Evolutionary conservation across 2,113 vertebrate genomes (phyloP).

Genomic region (Gallinago media): DNA sequence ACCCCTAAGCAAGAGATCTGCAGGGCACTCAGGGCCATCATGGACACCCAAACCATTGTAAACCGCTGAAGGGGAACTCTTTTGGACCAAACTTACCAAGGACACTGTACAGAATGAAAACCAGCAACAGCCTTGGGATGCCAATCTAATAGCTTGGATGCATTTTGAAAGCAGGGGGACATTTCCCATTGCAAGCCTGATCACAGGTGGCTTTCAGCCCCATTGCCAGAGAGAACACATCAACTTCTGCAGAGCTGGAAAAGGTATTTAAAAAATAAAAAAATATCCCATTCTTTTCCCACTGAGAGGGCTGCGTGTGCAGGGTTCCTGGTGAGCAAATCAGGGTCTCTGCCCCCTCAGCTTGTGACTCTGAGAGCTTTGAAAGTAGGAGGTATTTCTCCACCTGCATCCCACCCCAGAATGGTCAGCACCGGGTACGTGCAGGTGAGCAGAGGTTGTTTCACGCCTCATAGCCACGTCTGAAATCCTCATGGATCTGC

Average conservation of each 20-base stretch:
- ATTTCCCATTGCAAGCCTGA: background rate
- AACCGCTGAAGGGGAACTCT: background rate
- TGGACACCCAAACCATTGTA: background rate
- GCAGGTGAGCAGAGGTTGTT: background rate
- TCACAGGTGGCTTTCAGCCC: background rate
- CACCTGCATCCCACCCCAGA: rapidly evolving
- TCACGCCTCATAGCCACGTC: background rate
- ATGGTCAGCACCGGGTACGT: background rate
- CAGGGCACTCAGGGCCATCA: background rate
- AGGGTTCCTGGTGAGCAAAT: background rate
- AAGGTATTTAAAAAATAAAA: background rate
- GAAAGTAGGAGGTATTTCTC: background rate
- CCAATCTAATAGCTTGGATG: background rate
- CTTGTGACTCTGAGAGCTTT: background rate
- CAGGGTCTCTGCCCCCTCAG: background rate
- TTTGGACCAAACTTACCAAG: background rate
- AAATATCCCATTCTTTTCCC: background rate
- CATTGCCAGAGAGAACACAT: background rate
- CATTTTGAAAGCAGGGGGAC: background rate
- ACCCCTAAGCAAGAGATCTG: background rate
- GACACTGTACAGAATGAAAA: background rate
- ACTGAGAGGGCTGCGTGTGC: rapidly evolving
- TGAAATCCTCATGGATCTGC: background rate
- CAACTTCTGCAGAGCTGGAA: background rate
- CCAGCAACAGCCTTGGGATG: background rate